Evolutionary conservation across 37 sponge, comb jelly and placozoan species (phyloP), one percentile per base, ranked within the genome.

Genomic region (Spongilla lacustris): DNA sequence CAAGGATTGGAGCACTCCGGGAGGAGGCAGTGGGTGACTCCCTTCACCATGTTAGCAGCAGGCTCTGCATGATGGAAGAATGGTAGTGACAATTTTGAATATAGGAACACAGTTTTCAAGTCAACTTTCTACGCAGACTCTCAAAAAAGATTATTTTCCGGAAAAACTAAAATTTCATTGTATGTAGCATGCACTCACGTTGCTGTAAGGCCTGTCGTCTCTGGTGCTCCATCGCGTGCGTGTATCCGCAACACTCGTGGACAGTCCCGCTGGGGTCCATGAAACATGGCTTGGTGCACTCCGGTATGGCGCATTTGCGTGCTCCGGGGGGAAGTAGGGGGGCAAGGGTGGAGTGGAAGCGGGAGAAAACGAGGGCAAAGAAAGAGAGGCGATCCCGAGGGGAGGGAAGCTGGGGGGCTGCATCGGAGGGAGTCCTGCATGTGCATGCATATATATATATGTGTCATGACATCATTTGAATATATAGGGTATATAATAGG

Each of bases 171-270:
- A n/a, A 72, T 33, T 1, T 10, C 14, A 13, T 10, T 17, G 58
- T 14, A 17, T 17, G 58, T 58, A 58, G 58, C 58, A 17, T 58
- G 58, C 58, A 68, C 87, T 69, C 80, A 82, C 80, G 87, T 69
- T 77, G 78, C 71, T 49, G 66, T 17, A 95, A 21, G 26, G 84
- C 75, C 74, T 84, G 71, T 74, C 95, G 83, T 70, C 95, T 89
- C 79, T 89, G 90, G 67, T 85, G 84, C 88, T 95, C 95, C 95
- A 95, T 95, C 10, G 95, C 95, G 82, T 95, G 95, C 12, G 87
- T 89, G 49, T 74, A 82, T 1, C 90, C 86, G 80, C 95, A 95
- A 37, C 95, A 95, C 19, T 91, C 90, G 69, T 92, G 92, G 21
- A 84, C 88, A 21, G 38, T 79, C 14, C 95, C 95, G 67, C n/a